Evolutionary conservation across 2,797 vertebrate genomes (phyloP).

Genomic region (Bovichtus variegatus): DNA sequence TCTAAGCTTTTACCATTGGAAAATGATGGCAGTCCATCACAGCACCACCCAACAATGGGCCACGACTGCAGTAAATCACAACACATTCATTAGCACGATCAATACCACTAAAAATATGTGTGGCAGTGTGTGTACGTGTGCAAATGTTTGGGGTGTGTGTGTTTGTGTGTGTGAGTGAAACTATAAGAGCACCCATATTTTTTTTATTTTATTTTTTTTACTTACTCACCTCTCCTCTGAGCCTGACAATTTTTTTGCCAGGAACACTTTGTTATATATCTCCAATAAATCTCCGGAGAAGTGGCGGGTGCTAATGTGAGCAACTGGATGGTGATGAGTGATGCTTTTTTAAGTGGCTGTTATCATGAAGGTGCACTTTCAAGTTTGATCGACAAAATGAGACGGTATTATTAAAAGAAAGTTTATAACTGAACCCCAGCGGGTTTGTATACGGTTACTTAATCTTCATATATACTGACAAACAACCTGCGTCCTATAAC

Average conservation of each 20-base stretch:
- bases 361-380: constrained; percentile 54
- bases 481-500: constrained; percentile 5
- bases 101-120: constrained; percentile 77
- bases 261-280: constrained; percentile 58
- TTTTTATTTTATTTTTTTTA: constrained; percentile 12
- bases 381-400: constrained; percentile 44
- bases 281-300: constrained; percentile 42
- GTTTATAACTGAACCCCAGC: constrained; percentile 6
- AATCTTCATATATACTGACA: neutral
- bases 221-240: constrained; percentile 29
- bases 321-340: constrained; percentile 58
- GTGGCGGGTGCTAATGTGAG: constrained; percentile 62
- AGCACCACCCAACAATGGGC: constrained; percentile 77
- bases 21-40: constrained; percentile 82
- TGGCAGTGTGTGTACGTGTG: constrained; percentile 3
- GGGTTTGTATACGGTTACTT: neutral
- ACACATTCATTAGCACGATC: constrained; percentile 82
- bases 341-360: constrained; percentile 68
- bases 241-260: constrained; percentile 33
- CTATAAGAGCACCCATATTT: constrained; percentile 19
- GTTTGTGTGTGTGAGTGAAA: constrained; percentile 6
- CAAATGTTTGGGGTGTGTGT: constrained; percentile 51
- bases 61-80: constrained; percentile 80
- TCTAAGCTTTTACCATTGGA: constrained; percentile 80
- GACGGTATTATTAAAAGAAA: constrained; percentile 19